phyloP scores from a whole-genome alignment of 2,888 invertebrate species.

The Phengaris arion region DNA sequence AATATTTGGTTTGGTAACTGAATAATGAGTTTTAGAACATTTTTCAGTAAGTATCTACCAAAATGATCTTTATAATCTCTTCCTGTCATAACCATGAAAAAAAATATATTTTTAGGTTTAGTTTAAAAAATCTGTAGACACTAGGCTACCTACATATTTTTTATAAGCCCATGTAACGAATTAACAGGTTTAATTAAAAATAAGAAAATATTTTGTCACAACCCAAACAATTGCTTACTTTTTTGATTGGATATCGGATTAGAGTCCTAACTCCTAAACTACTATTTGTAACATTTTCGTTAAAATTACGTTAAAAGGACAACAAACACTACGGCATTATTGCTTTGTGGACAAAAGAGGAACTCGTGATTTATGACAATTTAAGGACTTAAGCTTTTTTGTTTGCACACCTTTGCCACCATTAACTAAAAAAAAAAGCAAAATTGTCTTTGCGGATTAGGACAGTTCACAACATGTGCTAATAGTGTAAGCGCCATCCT shows the following conservation, averaged over 20 bases:
- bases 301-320: background rate
- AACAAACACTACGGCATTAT: background rate
- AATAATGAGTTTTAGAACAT: background rate
- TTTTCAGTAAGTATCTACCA: background rate
- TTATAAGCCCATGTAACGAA: too few relatives aligned
- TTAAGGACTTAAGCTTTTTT: background rate
- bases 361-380: too few relatives aligned
- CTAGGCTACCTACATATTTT: too few relatives aligned
- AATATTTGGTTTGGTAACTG: background rate
- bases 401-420: conserved; percentile 15
- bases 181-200: too few relatives aligned
- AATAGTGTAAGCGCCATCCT: conserved; percentile 10
- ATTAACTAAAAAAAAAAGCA: background rate
- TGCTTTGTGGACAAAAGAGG: too few relatives aligned
- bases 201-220: too few relatives aligned
- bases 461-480: conserved; percentile 12
- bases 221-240: background rate
- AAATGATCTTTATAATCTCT: too few relatives aligned
- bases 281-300: background rate
- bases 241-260: background rate
- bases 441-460: conserved; percentile 3
- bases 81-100: too few relatives aligned
- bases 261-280: background rate
- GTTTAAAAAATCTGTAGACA: too few relatives aligned
- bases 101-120: too few relatives aligned